A percentile compares a stretch with the other conserved stretches of the same genome.
phyloP scores from a whole-genome alignment of 2,113 vertebrate genomes.

The Apodemus sylvaticus region DNA sequence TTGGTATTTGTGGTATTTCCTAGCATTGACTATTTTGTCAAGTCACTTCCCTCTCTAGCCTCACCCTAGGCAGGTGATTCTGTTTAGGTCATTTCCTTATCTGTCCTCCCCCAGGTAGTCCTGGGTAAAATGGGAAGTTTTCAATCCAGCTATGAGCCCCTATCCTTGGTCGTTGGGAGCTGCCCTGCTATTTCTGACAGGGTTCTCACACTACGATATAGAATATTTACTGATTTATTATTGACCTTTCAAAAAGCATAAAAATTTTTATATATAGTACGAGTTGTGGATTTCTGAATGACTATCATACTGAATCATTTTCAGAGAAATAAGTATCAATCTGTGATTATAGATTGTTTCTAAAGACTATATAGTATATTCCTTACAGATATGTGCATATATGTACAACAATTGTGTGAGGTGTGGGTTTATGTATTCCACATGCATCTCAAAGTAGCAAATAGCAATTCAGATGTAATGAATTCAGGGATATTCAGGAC shows the following conservation, averaged over 20 bases:
- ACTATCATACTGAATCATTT: not conserved
- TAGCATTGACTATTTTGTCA: too few species aligned
- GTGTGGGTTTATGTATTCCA: not conserved
- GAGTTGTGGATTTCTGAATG: slow-evolving; percentile 7
- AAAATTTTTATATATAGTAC: not conserved
- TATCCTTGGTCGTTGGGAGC: too few species aligned
- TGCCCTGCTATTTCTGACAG: too few species aligned
- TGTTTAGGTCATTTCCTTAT: too few species aligned
- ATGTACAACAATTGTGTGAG: not conserved
- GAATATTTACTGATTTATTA: not conserved
- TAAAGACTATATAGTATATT: not conserved
- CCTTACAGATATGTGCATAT: not conserved
- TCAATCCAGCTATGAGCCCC: too few species aligned
- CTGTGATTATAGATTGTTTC: not conserved
- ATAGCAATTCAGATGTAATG: not conserved
- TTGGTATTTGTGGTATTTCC: too few species aligned
- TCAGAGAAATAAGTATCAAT: not conserved
- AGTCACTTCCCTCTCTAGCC: too few species aligned
- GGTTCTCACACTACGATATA: not conserved
- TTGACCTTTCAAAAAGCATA: not conserved
- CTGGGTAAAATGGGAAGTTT: too few species aligned
- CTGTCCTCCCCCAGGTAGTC: too few species aligned
- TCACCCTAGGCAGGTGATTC: too few species aligned
- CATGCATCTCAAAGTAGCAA: not conserved
- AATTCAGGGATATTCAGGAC: not conserved